phyloP scores from a whole-genome alignment of 1,140 invertebrate genomes.

The Temnothorax longispinosus region DNA sequence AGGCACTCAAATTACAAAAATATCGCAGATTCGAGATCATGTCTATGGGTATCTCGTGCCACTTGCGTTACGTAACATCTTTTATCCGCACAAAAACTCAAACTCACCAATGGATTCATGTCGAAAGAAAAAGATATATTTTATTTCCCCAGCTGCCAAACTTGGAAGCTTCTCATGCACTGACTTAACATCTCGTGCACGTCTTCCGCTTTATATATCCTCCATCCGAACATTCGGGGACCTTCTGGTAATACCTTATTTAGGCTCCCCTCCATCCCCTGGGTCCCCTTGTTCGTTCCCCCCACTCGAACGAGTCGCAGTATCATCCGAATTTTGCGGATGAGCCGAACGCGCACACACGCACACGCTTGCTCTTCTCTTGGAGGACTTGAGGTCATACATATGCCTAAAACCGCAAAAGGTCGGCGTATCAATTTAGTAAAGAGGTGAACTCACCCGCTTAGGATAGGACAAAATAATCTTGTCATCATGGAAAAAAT shows the following conservation, averaged over 20 bases:
- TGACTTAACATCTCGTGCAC: constrained; percentile 63
- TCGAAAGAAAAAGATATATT: constrained; percentile 15
- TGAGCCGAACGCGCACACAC: constrained; percentile 28
- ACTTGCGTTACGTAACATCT: constrained; percentile 6
- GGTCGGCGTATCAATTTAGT: constrained; percentile 42
- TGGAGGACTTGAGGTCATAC: constrained; percentile 35
- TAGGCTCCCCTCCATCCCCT: constrained; percentile 50
- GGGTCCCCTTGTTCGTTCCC: background rate
- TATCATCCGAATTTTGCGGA: constrained; percentile 66
- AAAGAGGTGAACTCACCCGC: background rate
- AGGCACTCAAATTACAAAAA: background rate
- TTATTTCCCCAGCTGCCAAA: constrained; percentile 20
- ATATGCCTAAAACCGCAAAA: constrained; percentile 39
- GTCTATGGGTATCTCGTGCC: background rate
- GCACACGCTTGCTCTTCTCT: background rate
- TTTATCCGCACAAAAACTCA: constrained; percentile 35
- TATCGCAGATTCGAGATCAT: background rate
- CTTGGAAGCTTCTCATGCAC: constrained; percentile 63
- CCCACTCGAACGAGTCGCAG: constrained; percentile 45
- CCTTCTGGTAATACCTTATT: constrained; percentile 69
- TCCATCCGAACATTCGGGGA: constrained; percentile 67
- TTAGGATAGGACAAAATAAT: constrained; percentile 4
- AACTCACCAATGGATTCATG: constrained; percentile 70
- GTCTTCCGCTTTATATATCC: constrained; percentile 75
- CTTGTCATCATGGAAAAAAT: background rate